These are phyloP conservation scores for Ips typographus DNA, from an alignment of 1,140 invertebrate species.

Conservation along the genomic window DNA sequence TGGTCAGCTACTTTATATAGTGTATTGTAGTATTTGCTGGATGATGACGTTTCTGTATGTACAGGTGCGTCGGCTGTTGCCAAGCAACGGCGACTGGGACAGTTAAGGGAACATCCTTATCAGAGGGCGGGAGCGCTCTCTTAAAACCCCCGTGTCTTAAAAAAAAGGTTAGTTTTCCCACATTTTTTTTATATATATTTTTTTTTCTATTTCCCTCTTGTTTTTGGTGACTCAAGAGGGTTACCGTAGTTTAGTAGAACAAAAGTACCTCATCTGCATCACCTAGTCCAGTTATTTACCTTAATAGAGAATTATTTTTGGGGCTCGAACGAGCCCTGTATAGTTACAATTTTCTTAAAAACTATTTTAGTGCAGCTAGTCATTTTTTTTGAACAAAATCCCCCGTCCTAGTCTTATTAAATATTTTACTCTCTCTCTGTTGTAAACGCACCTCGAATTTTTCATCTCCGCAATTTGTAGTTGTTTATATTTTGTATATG, in stretches of 20 bases:
- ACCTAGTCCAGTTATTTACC: constrained; percentile 30
- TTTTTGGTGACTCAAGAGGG: constrained; percentile 17
- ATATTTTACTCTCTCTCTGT: too few species aligned
- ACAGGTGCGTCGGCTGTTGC: constrained; percentile 71
- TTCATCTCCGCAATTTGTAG: not conserved
- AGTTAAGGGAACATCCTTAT: constrained; percentile 89
- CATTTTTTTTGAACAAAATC: too few species aligned
- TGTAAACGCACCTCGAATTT: too few species aligned
- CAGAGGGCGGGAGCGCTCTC: constrained; percentile 85
- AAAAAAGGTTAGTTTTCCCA: constrained; percentile 49
- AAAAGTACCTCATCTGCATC: constrained; percentile 32
- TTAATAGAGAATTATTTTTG: constrained; percentile 20
- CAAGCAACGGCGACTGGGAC: constrained; percentile 75
- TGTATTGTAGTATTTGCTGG: not conserved
- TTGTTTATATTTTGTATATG: constrained; percentile 49
- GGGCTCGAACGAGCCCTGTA: too few species aligned
- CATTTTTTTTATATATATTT: constrained; percentile 29
- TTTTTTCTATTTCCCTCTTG: constrained; percentile 12
- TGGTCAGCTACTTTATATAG: too few species aligned
- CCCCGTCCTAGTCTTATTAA: too few species aligned
- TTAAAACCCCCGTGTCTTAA: constrained; percentile 52
- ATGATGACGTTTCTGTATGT: constrained; percentile 43
- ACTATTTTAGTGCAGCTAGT: too few species aligned
- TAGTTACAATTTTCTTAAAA: too few species aligned
- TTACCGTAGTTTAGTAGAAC: constrained; percentile 30